Evolutionary conservation across 2,113 vertebrate genomes (phyloP).

Genomic region (Sorex fumeus): DNA sequence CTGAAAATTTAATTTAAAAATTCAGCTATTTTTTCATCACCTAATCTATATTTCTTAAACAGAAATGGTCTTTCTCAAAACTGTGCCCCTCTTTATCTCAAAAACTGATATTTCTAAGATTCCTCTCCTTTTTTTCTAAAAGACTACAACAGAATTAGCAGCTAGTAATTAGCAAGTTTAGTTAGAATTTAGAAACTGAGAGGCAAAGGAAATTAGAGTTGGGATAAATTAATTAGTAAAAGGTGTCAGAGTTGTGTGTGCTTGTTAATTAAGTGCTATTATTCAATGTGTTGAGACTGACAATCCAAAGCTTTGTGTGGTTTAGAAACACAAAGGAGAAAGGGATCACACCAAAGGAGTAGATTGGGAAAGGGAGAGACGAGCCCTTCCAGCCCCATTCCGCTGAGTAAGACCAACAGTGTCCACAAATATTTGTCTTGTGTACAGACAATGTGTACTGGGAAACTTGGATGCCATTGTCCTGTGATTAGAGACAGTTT

Average conservation of each 20-base stretch:
- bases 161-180: conserved; percentile 74
- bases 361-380: not conserved
- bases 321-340: conserved; percentile 45
- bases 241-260: conserved; percentile 64
- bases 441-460: not conserved
- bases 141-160: conserved; percentile 64
- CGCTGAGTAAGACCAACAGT: not conserved
- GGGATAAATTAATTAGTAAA: conserved; percentile 78
- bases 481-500: not conserved
- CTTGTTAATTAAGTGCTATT: conserved; percentile 72
- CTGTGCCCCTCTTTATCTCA: not conserved
- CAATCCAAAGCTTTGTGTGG: conserved; percentile 26
- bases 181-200: conserved; percentile 78
- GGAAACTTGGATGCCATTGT: not conserved
- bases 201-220: conserved; percentile 75
- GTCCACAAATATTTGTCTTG: accelerated
- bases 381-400: too few relatives aligned
- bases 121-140: conserved; percentile 31
- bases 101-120: not conserved
- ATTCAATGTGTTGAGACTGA: conserved; percentile 29
- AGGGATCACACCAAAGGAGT: not conserved
- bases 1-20: conserved; percentile 7
- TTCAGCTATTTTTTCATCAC: not conserved
- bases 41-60: conserved; percentile 36
- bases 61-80: conserved; percentile 30